Evolutionary conservation across 2,888 invertebrate species (phyloP), one percentile per base, ranked within the genome.

Genomic region (Melinaea menophilus): DNA sequence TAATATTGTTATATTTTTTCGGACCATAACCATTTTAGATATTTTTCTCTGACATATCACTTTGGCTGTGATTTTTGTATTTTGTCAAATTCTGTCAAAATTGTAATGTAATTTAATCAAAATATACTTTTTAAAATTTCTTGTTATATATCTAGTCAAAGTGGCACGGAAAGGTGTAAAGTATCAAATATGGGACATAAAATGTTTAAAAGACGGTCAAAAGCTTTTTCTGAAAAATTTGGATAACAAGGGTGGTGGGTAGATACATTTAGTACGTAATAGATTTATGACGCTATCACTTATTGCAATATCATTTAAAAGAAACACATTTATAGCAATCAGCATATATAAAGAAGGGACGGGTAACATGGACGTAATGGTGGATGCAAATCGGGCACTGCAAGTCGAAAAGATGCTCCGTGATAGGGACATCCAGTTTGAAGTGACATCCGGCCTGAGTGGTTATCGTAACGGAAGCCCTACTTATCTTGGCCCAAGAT

Each of bases 141-240:
- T 54, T 31, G 62, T 63, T 48, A 41, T 9, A 13, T 58, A 55
- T 22, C 31, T 48, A 31, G 55, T n/a, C 54, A 64, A 87, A 81
- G 88, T 89, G 90, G 85, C 88, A 80, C 84, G 78, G 37, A 82
- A 77, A 70, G 77, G 76, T 68, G 73, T 69, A 54, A 82, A 79
- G 69, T 89, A 81, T 71, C 87, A 88, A 81, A 77, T 84, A 89
- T 90, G 90, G 90, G 82, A 85, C 69, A 79, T 89, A 72, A 84
- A 79, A 69, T 82, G 81, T 73, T 64, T 79, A 73, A 90, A 79
- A 78, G 86, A 88, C 64, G 90, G 90, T n/a, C 90, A 90, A 79
- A 87, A 71, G 66, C 71, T 66, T 55, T 90, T 86, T 73, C 62
- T 90, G 67, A 88, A 82, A 77, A 85, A 66, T 69, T 81, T 90